A percentile compares a stretch with the other conserved stretches of the same genome.
Evolutionary conservation across 2,797 vertebrate genomes (phyloP).

Genomic region (Fistularia commersonii): DNA sequence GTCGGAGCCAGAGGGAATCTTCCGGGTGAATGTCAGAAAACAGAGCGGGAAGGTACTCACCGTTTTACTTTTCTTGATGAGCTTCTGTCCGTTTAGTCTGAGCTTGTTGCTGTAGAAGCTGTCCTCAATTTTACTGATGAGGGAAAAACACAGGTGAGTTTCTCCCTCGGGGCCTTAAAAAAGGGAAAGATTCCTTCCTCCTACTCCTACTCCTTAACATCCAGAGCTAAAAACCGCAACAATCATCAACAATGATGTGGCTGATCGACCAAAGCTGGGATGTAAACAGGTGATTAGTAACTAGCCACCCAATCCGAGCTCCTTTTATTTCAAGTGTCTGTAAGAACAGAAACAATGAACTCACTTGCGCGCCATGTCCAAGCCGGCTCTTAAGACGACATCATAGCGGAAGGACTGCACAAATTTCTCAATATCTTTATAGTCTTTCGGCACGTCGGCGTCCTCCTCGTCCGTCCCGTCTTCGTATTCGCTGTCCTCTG

Average conservation of each 20-base stretch:
- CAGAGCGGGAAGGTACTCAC: constrained; percentile 66
- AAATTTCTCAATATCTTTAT: constrained; percentile 88
- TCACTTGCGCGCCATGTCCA: constrained; percentile 91
- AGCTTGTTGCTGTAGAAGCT: constrained; percentile 89
- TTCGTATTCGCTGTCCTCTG: constrained; percentile 75
- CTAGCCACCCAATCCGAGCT: no score
- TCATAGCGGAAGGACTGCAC: constrained; percentile 89
- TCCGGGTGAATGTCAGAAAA: background rate
- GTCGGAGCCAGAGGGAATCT: background rate
- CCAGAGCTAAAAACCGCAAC: no score
- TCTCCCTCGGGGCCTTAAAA: no score
- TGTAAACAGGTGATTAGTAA: no score
- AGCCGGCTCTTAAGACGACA: constrained; percentile 84
- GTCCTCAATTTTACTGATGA: constrained; percentile 89
- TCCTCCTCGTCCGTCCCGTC: constrained; percentile 74
- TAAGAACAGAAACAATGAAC: constrained; percentile 22
- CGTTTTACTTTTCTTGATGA: constrained; percentile 94
- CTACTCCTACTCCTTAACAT: no score
- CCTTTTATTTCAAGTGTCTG: no score
- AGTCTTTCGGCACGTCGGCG: constrained; percentile 76
- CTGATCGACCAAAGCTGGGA: no score
- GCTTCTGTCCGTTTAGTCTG: constrained; percentile 88
- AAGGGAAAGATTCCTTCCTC: no score
- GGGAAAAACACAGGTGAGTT: background rate
- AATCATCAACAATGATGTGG: no score